Conservation (phyloP, 2,113 vertebrate species). For the Tyrannus savana region DNA sequence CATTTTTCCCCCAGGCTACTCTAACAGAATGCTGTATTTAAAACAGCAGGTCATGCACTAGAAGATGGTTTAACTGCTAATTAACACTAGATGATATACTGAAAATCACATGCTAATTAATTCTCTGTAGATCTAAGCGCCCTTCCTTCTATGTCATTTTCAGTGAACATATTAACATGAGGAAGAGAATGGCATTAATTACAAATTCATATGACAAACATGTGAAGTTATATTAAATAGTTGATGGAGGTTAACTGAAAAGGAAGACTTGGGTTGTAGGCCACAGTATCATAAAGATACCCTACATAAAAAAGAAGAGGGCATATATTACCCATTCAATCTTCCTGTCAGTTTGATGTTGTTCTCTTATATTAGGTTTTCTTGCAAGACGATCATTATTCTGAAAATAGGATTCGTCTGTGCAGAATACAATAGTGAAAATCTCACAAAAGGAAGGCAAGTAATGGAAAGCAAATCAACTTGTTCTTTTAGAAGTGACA, state of each 20-base stretch:
- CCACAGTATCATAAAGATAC: neutral
- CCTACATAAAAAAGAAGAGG: neutral
- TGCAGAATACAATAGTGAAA: neutral
- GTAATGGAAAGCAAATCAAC: neutral
- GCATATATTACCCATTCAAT: conserved; percentile 9
- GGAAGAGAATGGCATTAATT: conserved; percentile 48
- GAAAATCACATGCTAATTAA: conserved; percentile 76
- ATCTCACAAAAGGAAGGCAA: neutral
- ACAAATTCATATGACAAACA: conserved; percentile 52
- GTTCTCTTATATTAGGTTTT: neutral
- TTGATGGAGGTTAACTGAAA: conserved; percentile 33
- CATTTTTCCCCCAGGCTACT: conserved; percentile 14
- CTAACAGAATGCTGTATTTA: conserved; percentile 57
- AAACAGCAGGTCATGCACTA: conserved; percentile 65
- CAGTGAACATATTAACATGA: conserved; percentile 57
- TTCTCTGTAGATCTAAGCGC: conserved; percentile 54
- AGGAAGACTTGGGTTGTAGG: neutral
- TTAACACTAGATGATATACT: conserved; percentile 69
- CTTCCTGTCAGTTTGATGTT: conserved; percentile 11
- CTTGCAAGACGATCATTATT: neutral
- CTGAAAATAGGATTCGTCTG: neutral
- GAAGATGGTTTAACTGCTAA: conserved; percentile 68
- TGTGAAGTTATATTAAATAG: neutral
- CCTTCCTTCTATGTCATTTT: conserved; percentile 63
- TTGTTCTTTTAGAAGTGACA: neutral